Conservation (phyloP, 2,797 vertebrate genomes). For the Danio jaintianensis region DNA sequence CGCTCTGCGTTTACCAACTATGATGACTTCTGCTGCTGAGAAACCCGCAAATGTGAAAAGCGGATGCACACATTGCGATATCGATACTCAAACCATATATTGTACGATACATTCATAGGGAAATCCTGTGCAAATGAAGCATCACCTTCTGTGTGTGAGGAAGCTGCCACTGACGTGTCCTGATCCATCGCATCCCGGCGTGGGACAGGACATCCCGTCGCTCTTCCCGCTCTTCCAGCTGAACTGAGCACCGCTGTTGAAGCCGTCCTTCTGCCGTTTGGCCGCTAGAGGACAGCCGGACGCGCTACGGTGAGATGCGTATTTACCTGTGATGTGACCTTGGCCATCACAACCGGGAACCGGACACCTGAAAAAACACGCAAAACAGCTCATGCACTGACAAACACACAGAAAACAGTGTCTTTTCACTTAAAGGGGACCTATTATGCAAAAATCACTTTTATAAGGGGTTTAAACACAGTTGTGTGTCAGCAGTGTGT, state of each 20-base stretch:
- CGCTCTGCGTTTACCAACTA: too few relatives aligned
- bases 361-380: conserved; percentile 85
- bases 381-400: not conserved
- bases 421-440: too few relatives aligned
- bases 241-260: conserved; percentile 96
- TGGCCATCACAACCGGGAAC: conserved; percentile 97
- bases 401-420: too few relatives aligned
- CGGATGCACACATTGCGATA: too few relatives aligned
- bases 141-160: conserved; percentile 98
- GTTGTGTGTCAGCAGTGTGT: too few relatives aligned
- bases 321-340: conserved; percentile 98
- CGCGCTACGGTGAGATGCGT: conserved; percentile 95
- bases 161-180: conserved; percentile 98
- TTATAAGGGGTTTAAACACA: too few relatives aligned
- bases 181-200: conserved; percentile 95
- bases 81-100: too few relatives aligned
- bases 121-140: not conserved
- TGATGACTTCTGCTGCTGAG: too few relatives aligned
- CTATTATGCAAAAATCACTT: too few relatives aligned
- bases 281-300: conserved; percentile 96
- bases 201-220: conserved; percentile 98
- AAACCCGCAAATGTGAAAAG: too few relatives aligned
- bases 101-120: too few relatives aligned
- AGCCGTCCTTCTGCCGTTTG: conserved; percentile 97
- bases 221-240: conserved; percentile 99